Percentiles rank a stretch among this genome's conserved stretches.
Conservation (phyloP, 2,113 vertebrate species). For the Pelobates fuscus region DNA sequence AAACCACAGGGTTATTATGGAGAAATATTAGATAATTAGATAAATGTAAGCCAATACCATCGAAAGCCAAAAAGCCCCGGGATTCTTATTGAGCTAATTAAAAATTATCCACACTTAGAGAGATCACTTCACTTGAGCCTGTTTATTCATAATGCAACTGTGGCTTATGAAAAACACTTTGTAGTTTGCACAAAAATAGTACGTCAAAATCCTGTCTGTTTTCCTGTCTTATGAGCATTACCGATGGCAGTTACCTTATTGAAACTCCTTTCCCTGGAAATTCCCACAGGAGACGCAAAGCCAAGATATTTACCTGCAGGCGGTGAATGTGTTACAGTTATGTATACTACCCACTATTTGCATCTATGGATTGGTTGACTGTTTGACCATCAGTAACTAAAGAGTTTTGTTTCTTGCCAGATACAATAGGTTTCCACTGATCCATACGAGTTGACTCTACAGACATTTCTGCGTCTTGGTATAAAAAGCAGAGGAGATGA, state of each 20-base stretch:
- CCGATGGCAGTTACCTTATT: neutral
- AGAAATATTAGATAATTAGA: neutral
- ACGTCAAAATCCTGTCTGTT: neutral
- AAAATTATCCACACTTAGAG: conserved; percentile 5
- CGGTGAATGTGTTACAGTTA: conserved; percentile 10
- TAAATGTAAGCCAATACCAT: neutral
- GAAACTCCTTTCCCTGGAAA: neutral
- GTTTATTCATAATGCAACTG: neutral
- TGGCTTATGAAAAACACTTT: neutral
- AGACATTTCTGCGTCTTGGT: neutral
- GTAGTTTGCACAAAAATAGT: neutral
- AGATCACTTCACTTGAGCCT: neutral
- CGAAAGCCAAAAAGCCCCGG: conserved; percentile 28
- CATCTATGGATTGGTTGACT: conserved; percentile 9
- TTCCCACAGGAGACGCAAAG: conserved; percentile 16
- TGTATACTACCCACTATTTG: conserved; percentile 4
- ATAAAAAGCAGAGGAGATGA: conserved; percentile 23
- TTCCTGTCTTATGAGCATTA: neutral
- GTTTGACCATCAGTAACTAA: neutral
- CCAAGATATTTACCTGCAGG: conserved; percentile 2
- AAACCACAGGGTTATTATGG: conserved; percentile 33
- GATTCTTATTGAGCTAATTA: conserved; percentile 15
- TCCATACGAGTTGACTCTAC: too few species aligned
- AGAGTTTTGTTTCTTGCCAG: neutral
- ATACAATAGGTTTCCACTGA: neutral